Base-by-base conservation (phyloP, 2,113 vertebrate genomes). In the Macaca mulatta region DNA sequence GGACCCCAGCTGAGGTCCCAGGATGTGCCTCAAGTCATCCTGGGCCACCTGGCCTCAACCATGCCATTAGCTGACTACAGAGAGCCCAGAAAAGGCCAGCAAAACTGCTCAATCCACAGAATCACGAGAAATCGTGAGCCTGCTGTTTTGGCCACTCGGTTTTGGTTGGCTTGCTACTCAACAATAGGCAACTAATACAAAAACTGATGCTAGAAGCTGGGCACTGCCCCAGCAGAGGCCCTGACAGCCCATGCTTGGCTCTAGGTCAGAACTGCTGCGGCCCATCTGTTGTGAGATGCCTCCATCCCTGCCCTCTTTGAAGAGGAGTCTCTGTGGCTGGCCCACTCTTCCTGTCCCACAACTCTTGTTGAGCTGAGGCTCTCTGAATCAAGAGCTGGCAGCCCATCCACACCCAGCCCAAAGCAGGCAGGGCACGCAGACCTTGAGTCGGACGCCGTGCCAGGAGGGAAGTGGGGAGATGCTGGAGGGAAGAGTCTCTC, bases 371-470 rank as follows among this genome's bases (percentile, higher is more conserved):
- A 84, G 93, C 20, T 2, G 8, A 35, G 16, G 59, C 40, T 40
- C 77, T 27, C 69, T 13, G 57, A 43, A 50, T 20, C 43, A 16
- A 78, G 45, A 84, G 48, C 11, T 25, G 20, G 59, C 32, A 38
- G 40, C 17, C 27, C 27, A 0, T 6, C 45, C 11, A 5, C 12
- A 80, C 1, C 40, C 20, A 43, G 25, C 43, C 52, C 4, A 5
- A 10, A 5, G 27, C 20, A 35, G 64, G 27, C n/a, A 89, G 52
- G 40, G 77, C 30, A 10, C 2, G 1, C 27, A 30, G 23, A 89
- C 14, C 20, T 48, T 50, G 64, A 14, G 8, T 5, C n/a, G 0
- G n/a, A 23, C 1, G 3, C 27, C 12, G n/a, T 23, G 8, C 12
- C 13, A 13, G 20, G 22, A n/a, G n/a, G 40, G 3, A 25, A 50